Evolutionary conservation across 2,113 vertebrate species (phyloP).

Genomic region (Leptobrachium leishanense): DNA sequence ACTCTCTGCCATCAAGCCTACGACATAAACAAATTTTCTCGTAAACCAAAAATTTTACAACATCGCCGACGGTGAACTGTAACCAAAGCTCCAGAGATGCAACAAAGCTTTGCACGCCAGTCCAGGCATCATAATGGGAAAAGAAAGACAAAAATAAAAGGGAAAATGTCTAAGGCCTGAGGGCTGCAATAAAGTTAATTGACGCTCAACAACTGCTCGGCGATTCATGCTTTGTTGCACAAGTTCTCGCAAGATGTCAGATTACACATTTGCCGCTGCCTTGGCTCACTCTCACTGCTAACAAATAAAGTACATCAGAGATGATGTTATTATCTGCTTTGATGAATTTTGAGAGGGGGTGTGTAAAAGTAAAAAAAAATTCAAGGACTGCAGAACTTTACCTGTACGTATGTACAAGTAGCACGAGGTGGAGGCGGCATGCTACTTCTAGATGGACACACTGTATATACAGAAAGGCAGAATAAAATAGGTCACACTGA

Average conservation of each 20-base stretch:
- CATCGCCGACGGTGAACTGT: background rate
- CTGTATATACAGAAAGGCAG: too few species aligned
- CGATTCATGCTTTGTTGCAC: background rate
- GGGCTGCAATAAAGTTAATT: constrained; percentile 1
- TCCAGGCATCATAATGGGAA: background rate
- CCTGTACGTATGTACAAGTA: too few species aligned
- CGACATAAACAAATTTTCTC: background rate
- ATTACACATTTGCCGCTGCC: background rate
- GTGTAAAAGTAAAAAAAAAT: too few species aligned
- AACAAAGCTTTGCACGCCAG: background rate
- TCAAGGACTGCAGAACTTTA: too few species aligned
- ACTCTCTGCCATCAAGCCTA: background rate
- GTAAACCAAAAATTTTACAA: background rate
- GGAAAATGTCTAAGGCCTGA: background rate
- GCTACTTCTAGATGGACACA: too few species aligned
- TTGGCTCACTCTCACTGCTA: background rate
- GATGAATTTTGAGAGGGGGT: too few species aligned
- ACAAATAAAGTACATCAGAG: too few species aligned
- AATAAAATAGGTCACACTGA: too few species aligned
- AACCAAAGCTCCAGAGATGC: background rate
- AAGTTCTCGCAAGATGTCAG: background rate
- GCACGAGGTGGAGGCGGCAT: too few species aligned
- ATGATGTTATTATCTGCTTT: too few species aligned
- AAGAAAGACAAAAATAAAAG: background rate
- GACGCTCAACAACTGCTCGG: background rate